Evolutionary conservation across 2,797 vertebrate species (phyloP).

Genomic region (Vireo griseus): DNA sequence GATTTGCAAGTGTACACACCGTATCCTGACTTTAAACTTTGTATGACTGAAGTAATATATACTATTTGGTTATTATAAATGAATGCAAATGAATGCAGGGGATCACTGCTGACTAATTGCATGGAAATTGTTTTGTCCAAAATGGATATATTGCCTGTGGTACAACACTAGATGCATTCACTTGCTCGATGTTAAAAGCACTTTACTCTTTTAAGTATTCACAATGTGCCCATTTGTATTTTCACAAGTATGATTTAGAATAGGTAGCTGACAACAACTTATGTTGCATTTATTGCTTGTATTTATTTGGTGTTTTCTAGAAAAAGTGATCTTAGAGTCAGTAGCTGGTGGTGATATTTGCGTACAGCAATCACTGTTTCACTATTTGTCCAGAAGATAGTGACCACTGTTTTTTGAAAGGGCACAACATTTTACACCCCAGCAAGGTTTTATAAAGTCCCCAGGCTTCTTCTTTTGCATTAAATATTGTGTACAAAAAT

Average conservation of each 20-base stretch:
- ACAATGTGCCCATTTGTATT: neutral
- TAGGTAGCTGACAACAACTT: neutral
- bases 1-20: neutral
- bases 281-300: neutral
- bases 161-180: neutral
- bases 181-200: conserved; percentile 35
- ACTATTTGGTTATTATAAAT: neutral
- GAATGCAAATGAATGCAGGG: neutral
- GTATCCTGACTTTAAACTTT: neutral
- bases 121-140: conserved; percentile 22
- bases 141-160: conserved; percentile 1
- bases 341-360: neutral
- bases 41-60: neutral
- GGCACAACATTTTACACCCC: neutral
- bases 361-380: neutral
- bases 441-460: neutral
- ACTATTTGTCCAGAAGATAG: neutral
- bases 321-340: neutral
- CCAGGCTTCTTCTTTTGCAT: neutral
- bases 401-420: neutral
- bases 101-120: conserved; percentile 42
- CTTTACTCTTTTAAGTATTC: conserved; percentile 45
- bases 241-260: neutral
- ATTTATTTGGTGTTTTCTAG: conserved; percentile 29
- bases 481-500: neutral